Conservation (phyloP, 1,140 invertebrate genomes). For the Diachasmimorpha longicaudata region DNA sequence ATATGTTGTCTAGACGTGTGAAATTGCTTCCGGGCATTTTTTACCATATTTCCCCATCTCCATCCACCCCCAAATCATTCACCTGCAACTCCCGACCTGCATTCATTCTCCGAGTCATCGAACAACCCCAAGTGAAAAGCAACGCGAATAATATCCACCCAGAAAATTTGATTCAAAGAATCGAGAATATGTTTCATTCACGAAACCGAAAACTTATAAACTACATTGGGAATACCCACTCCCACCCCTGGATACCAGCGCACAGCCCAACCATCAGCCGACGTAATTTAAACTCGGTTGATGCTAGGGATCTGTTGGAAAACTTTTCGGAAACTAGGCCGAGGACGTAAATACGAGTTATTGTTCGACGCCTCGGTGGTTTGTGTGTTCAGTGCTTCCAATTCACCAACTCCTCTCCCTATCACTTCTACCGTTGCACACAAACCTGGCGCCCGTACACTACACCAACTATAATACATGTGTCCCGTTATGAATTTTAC, state of each 20-base stretch:
- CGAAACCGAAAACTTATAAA: background rate
- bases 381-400: conserved; percentile 13
- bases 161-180: background rate
- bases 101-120: too few species aligned
- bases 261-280: background rate
- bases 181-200: conserved; percentile 14
- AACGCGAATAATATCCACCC: background rate
- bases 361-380: conserved; percentile 26
- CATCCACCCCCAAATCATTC: too few species aligned
- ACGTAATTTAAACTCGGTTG: conserved; percentile 31
- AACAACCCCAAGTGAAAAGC: too few species aligned
- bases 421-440: background rate
- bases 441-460: background rate
- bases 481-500: background rate
- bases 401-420: conserved; percentile 20
- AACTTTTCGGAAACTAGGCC: conserved; percentile 31
- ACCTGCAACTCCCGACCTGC: too few species aligned
- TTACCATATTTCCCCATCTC: too few species aligned
- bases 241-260: background rate
- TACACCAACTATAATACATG: background rate
- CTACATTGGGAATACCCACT: background rate
- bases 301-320: conserved; percentile 21
- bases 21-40: too few species aligned
- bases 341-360: conserved; percentile 38
- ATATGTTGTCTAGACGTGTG: too few species aligned